These are phyloP conservation scores for Troides aeacus DNA, from an alignment of 2,888 invertebrate genomes.

Conservation along the genomic window DNA sequence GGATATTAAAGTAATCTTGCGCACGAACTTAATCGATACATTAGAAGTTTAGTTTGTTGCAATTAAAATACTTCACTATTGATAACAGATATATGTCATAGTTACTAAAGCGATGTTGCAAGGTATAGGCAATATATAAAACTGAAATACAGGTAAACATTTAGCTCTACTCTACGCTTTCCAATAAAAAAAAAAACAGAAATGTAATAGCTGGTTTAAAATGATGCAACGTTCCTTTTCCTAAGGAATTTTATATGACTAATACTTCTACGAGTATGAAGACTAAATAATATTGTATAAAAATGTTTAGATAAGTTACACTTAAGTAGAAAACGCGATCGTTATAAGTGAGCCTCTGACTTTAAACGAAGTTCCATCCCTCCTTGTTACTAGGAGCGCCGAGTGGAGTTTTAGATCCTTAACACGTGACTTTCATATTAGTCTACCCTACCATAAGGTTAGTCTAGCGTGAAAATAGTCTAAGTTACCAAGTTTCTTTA, in stretches of 20 bases:
- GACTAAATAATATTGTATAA: background rate
- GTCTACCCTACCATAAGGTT: background rate
- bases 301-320: background rate
- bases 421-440: slow-evolving; percentile 11
- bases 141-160: no score
- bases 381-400: background rate
- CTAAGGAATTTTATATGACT: background rate
- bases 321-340: background rate
- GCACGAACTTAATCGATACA: background rate
- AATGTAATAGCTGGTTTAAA: no score
- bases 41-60: no score
- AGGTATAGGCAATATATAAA: no score
- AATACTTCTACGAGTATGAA: background rate
- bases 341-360: background rate
- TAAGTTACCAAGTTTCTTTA: background rate
- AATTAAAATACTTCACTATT: no score
- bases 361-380: background rate
- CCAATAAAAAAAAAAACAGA: no score
- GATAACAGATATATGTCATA: no score
- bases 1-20: background rate
- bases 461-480: background rate
- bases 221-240: no score
- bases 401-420: slow-evolving; percentile 7
- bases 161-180: no score
- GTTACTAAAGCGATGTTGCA: no score